Conservation (phyloP, 1,140 invertebrate genomes). For the Procambarus virginalis region DNA sequence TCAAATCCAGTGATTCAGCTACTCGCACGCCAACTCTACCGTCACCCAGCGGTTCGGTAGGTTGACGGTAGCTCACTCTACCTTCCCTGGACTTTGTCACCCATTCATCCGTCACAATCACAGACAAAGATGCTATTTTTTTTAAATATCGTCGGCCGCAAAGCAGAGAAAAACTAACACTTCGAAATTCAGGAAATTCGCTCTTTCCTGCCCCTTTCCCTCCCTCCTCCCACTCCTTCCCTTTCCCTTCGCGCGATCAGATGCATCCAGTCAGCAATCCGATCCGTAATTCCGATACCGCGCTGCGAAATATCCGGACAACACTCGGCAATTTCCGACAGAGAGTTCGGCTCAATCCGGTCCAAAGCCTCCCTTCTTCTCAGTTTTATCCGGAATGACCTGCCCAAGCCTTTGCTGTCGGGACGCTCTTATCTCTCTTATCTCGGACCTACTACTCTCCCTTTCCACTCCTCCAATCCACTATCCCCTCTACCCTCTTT, state of each 20-base stretch:
- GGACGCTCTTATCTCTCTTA: constrained; percentile 9
- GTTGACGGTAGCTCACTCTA: too few species aligned
- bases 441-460: neutral
- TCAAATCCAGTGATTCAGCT: too few species aligned
- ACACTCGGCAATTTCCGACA: constrained; percentile 46
- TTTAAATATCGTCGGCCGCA: neutral
- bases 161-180: neutral
- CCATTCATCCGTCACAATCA: neutral
- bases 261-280: constrained; percentile 42
- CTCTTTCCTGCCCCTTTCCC: too few species aligned
- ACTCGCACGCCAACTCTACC: too few species aligned
- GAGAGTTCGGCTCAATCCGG: constrained; percentile 37
- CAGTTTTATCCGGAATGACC: constrained; percentile 29
- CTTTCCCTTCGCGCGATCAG: constrained; percentile 15
- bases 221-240: too few species aligned
- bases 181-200: constrained; percentile 23
- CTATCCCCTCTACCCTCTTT: too few species aligned
- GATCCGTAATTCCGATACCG: constrained; percentile 47
- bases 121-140: neutral
- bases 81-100: neutral
- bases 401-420: constrained; percentile 12
- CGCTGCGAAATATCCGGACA: constrained; percentile 44
- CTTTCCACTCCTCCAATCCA: too few species aligned
- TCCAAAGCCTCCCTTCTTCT: constrained; percentile 31
- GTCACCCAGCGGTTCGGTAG: too few species aligned